phyloP scores from a whole-genome alignment of 2,888 invertebrate genomes.

The Cephonodes hylas region DNA sequence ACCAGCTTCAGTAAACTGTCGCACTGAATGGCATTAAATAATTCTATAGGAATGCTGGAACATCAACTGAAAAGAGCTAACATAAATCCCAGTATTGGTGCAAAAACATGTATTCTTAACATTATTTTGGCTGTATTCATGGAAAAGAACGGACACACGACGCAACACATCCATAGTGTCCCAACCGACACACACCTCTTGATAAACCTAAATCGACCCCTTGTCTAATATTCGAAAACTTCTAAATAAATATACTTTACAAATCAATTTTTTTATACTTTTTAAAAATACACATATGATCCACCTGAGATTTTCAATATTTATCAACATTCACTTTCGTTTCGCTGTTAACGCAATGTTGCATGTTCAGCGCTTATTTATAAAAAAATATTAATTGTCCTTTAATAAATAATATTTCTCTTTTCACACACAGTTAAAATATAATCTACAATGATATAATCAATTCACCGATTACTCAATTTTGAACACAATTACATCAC shows the following conservation, averaged over 20 bases:
- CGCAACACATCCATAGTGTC: neutral
- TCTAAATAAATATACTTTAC: slow-evolving; percentile 9
- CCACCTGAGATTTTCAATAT: neutral
- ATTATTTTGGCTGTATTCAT: slow-evolving; percentile 1
- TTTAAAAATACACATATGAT: neutral
- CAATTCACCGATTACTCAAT: neutral
- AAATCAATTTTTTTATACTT: neutral
- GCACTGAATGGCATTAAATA: neutral
- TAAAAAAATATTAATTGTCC: neutral
- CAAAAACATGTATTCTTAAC: neutral
- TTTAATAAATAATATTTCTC: neutral
- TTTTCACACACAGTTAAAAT: neutral
- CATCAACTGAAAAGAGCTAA: neutral
- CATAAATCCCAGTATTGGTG: neutral
- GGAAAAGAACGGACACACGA: neutral
- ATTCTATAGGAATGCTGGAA: neutral
- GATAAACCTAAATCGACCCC: slow-evolving; percentile 14
- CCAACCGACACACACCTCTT: neutral
- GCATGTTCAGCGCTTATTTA: neutral
- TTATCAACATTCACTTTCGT: neutral
- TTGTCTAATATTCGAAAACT: slow-evolving; percentile 11
- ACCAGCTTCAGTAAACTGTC: neutral
- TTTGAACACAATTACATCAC: slow-evolving; percentile 5
- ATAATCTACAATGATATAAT: neutral
- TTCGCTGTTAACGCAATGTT: too few species aligned